A percentile compares a stretch with the other conserved stretches of the same genome.
Conservation (phyloP, 2,888 invertebrate species). For the Cylloceria caligata region DNA sequence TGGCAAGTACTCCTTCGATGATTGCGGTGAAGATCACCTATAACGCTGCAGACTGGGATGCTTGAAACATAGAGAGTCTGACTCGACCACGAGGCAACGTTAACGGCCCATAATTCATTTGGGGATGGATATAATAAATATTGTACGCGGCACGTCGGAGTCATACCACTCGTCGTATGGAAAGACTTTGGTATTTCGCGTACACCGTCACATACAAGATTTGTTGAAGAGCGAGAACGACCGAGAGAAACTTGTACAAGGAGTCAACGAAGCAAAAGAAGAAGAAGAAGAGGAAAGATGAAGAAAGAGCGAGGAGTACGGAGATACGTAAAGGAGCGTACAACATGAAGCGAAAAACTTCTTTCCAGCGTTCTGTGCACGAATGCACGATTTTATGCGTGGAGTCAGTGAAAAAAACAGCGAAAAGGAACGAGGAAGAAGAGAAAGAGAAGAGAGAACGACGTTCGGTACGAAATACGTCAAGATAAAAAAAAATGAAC, state of each 20-base stretch:
- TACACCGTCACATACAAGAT: conserved; percentile 36
- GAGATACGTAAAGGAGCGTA: neutral
- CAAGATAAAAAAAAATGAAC: conserved; percentile 66
- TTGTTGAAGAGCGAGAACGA: conserved; percentile 25
- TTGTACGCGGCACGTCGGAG: conserved; percentile 59
- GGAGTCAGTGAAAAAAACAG: conserved; percentile 24
- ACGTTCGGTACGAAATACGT: conserved; percentile 68
- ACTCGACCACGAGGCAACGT: conserved; percentile 67
- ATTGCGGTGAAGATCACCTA: neutral
- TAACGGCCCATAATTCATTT: conserved; percentile 80
- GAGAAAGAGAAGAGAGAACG: conserved; percentile 33
- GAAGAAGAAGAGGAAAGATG: neutral
- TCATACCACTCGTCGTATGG: conserved; percentile 13
- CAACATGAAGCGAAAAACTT: conserved; percentile 37
- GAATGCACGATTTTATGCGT: conserved; percentile 40
- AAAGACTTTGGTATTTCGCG: conserved; percentile 35
- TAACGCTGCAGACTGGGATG: neutral
- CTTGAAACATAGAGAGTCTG: conserved; percentile 9
- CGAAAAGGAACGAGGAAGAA: conserved; percentile 56
- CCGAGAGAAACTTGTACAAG: conserved; percentile 1
- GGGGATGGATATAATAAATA: conserved; percentile 78
- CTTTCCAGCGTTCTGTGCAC: conserved; percentile 6
- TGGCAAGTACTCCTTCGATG: too few species aligned
- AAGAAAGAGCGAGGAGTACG: conserved; percentile 1
- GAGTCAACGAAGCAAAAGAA: conserved; percentile 4